Base-by-base conservation (phyloP, 2,797 vertebrate species). In the Rhyacichthys aspro region DNA sequence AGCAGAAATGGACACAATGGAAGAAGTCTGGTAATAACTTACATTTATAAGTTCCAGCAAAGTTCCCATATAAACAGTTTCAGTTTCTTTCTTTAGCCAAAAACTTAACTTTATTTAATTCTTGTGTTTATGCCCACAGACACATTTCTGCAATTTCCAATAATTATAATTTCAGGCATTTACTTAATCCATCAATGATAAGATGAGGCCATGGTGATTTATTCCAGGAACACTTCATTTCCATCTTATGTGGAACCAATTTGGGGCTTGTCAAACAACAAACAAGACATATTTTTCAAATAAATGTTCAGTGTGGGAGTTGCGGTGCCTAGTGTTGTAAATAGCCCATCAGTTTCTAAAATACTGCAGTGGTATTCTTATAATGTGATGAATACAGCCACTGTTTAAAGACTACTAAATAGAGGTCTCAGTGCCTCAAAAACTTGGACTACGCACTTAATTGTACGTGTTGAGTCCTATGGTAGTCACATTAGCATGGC, bases 241-340 rank as follows among this genome's bases (percentile, higher is more conserved):
- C 73, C 55, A 76, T 77, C 63, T 81, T 87, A 90, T 73, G 63
- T 89, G 83, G 77, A 86, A 83, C 80, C 74, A 83, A 89, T 92
- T 85, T 82, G 56, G 58, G 52, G 61, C 63, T 67, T 83, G 78
- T 89, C 82, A 71, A 78, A 80, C 64, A 68, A 81, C 55, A 87
- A 80, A 59, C 52, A 34, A 16, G 32, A 43, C 50, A 34, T 70
- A 58, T 71, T 78, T 49, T 74, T 49, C 36, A 50, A 58, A 36
- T 69, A 61, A 59, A 60, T 63, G 63, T 73, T 66, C 37, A 46
- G 55, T 52, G 54, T 39, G 36, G 43, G 34, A 34, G 39, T 70
- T 47, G 53, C 66, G 42, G n/a, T 16, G 33, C 36, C 28, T 23
- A 64, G 11, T 19, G 52, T 68, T 43, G 17, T 52, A 14, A 70